Evolutionary conservation across 1,140 invertebrate genomes (phyloP), one percentile per base, ranked within the genome.

Genomic region (Macrosteles quadrilineatus): DNA sequence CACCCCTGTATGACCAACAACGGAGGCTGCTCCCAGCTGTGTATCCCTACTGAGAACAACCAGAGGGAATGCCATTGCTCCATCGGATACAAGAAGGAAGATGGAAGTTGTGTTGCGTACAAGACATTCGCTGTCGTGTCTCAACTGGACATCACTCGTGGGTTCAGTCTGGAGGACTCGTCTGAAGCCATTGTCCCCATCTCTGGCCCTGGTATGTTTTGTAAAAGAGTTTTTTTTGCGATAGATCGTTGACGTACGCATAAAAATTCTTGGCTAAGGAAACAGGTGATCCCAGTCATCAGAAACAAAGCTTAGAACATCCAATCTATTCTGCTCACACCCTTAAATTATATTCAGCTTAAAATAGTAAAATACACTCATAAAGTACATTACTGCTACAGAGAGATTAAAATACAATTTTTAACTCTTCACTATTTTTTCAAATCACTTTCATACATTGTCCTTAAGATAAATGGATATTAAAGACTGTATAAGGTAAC

Each of bases 111-210:
- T 77, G 85, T 89, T 27, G 85, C 90, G 0, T 94, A 92, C 80
- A 93, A 93, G 73, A 95, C 93, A 0, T 98, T 97, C 78, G 90
- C 94, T 0, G 91, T 98, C 0, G 94, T 98, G 1, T 93, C 94
- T 0, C 95, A 97, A 80, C 77, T 95, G 21, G 91, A 95, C 74
- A 88, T 92, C 27, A 91, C 93, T 9, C 84, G 95, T 72, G 96
- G 96, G 0, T 97, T 95, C 80, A 92, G 91, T 77, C 77, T 96
- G 17, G 90, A 89, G 19, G 90, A 92, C 72, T 91, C 91, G 31
- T 85, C 90, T 14, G 96, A 98, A 79, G 95, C 96, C 0, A 98
- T 98, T 92, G 87, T 95, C 2, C 96, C 97, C 0, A 91, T 98
- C n/a, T 88, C 92, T 11, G 94, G 94, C 1, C 75, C 82, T 0